Conservation (phyloP, 2,888 invertebrate species). For the Drosophila colorata region DNA sequence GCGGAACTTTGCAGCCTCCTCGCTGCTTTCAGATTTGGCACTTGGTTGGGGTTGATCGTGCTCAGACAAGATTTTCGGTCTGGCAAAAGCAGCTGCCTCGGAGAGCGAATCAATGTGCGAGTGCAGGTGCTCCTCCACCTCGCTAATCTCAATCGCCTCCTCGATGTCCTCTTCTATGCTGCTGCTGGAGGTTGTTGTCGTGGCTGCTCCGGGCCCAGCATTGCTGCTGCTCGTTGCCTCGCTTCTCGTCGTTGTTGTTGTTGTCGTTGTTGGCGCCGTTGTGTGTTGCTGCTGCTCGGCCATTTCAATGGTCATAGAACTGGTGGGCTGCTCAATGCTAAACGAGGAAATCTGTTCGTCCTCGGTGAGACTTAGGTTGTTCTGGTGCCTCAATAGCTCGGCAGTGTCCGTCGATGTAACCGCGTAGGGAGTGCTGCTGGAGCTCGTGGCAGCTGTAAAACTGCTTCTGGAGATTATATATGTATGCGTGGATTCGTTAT, state of each 20-base stretch:
- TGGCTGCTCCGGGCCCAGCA: constrained; percentile 36
- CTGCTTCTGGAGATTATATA: constrained; percentile 75
- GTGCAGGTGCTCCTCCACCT: constrained; percentile 73
- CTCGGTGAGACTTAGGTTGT: constrained; percentile 70
- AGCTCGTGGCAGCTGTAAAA: constrained; percentile 49
- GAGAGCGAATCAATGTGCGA: constrained; percentile 55
- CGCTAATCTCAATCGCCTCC: constrained; percentile 82
- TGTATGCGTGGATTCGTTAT: constrained; percentile 71
- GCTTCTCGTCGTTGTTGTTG: constrained; percentile 53
- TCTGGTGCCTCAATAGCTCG: constrained; percentile 70
- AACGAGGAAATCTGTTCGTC: constrained; percentile 72
- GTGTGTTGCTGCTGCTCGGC: constrained; percentile 62
- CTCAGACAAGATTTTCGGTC: constrained; percentile 14
- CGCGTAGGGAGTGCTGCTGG: constrained; percentile 70
- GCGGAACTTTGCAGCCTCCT: constrained; percentile 73
- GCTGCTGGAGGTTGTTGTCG: constrained; percentile 71
- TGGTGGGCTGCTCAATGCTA: constrained; percentile 78
- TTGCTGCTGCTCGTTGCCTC: constrained; percentile 64
- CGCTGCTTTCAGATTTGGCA: constrained; percentile 58
- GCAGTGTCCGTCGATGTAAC: constrained; percentile 69
- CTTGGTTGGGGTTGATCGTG: constrained; percentile 34
- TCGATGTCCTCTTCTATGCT: constrained; percentile 85
- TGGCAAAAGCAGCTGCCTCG: constrained; percentile 51
- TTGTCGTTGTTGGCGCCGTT: constrained; percentile 42
- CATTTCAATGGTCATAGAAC: constrained; percentile 83